Conservation (phyloP, 2,797 vertebrate species). For the Sebastolobus altivelis region DNA sequence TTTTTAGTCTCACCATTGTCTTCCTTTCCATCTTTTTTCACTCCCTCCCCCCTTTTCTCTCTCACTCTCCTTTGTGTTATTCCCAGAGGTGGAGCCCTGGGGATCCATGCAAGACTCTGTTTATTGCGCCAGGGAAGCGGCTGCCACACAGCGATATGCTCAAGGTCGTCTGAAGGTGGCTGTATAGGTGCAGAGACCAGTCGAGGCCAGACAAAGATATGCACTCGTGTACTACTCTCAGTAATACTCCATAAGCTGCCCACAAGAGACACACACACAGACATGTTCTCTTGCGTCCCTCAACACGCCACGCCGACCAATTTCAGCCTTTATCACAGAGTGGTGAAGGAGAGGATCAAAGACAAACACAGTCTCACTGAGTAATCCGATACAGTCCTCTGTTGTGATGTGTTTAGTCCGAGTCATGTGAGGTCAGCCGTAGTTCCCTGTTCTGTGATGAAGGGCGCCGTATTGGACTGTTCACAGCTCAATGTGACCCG, state of each 20-base stretch:
- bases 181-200: conserved; percentile 28
- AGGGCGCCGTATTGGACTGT: conserved; percentile 3
- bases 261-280: conserved; percentile 19
- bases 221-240: conserved; percentile 2
- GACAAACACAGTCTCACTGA: conserved; percentile 2
- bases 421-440: conserved; percentile 45
- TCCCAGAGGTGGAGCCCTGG: conserved; percentile 19
- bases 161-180: conserved; percentile 48
- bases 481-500: conserved; percentile 50
- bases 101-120: conserved; percentile 42
- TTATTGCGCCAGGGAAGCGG: conserved; percentile 11
- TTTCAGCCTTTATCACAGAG: conserved; percentile 39
- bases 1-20: conserved; percentile 9
- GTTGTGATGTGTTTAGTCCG: conserved; percentile 18
- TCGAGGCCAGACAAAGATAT: conserved; percentile 16
- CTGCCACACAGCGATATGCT: conserved; percentile 36
- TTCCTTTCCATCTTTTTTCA: background rate
- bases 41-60: background rate
- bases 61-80: conserved; percentile 6
- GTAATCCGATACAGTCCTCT: conserved; percentile 13
- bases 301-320: background rate
- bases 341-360: conserved; percentile 39
- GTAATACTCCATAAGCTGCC: conserved; percentile 46
- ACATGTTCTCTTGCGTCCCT: conserved; percentile 3
- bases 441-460: conserved; percentile 26